Base-by-base conservation (phyloP, 2,797 vertebrate genomes). In the Acrossocheilus wenchowensis region DNA sequence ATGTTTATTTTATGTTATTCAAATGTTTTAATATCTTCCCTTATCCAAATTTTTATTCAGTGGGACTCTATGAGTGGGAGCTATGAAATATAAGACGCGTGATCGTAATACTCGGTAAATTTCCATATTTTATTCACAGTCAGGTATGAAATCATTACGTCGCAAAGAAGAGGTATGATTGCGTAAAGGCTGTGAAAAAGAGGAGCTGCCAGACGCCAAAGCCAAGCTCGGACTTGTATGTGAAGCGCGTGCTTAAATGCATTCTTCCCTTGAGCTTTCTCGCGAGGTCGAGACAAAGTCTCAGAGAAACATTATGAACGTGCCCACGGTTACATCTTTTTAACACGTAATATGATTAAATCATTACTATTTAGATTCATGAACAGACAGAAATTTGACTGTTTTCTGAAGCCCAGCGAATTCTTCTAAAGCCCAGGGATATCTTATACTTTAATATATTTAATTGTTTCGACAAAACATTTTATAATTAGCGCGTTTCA, bases 191-290 rank as follows among this genome's bases (percentile, higher is more conserved):
- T 93, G 90, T 87, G 89, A 92, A 90, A 92, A 93, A 91, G 88
- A 80, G 84, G 26, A 71, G 89, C 62, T 91, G 88, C 83, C 87
- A 84, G 85, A 92, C 91, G 88, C 90, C 90, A 90, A 89, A 91
- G 91, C 95, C 95, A 91, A 95, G 96, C 95, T 94, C 92, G 93
- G 94, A 96, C 96, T 95, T 96, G 96, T 87, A 94, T 85, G 90
- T 93, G 88, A 94, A 91, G 90, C 91, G 90, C 84, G 91, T 89
- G 86, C 85, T 78, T 90, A 92, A 94, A 93, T 85, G 88, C 90
- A 89, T 87, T 90, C 85, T 89, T 90, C 69, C 91, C 94, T 92
- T 90, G 78, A 87, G 94, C 81, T 89, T 90, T 88, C 91, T 92
- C 90, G 89, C 7, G 60, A 93, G 88, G 88, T 89, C 85, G 62